Percentiles rank a stretch among this genome's conserved stretches.
These are phyloP conservation scores for Pituophis catenifer DNA, from an alignment of 2,113 vertebrate species.

Conservation along the genomic window DNA sequence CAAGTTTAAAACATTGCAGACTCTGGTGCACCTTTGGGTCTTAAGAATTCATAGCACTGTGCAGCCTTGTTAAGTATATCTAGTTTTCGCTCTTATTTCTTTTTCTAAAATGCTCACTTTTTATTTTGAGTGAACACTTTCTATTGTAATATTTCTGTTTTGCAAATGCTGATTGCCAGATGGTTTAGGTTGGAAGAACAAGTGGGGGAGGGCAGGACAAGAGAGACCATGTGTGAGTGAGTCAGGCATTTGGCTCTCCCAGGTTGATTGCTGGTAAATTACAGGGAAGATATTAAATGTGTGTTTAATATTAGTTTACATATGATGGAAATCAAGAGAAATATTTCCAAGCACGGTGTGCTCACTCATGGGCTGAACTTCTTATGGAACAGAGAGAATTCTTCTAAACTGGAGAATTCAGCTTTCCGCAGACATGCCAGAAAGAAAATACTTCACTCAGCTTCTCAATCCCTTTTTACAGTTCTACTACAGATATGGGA, in stretches of 20 bases:
- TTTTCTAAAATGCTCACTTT: constrained; percentile 37
- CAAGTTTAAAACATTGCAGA: neutral
- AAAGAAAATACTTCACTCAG: neutral
- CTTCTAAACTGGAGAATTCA: neutral
- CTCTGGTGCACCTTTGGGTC: neutral
- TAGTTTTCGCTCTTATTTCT: constrained; percentile 49
- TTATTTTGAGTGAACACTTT: constrained; percentile 57
- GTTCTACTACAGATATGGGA: neutral
- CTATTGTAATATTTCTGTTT: constrained; percentile 56
- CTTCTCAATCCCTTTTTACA: neutral
- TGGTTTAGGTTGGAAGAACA: constrained; percentile 52
- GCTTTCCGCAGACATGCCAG: neutral
- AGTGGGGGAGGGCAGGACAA: neutral
- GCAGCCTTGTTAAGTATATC: constrained; percentile 22
- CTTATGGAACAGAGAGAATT: neutral
- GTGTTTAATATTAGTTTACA: constrained; percentile 55
- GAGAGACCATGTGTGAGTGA: constrained; percentile 56
- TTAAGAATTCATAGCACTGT: neutral
- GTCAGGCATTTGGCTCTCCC: constrained; percentile 61
- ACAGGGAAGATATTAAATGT: constrained; percentile 55
- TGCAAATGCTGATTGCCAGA: constrained; percentile 54
- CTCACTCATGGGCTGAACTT: constrained; percentile 34
- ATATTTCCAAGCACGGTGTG: constrained; percentile 37
- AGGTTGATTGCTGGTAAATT: constrained; percentile 51
- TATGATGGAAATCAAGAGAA: constrained; percentile 51